Evolutionary conservation across 2,888 invertebrate genomes (phyloP).

Genomic region (Caenorhabditis virilis): DNA sequence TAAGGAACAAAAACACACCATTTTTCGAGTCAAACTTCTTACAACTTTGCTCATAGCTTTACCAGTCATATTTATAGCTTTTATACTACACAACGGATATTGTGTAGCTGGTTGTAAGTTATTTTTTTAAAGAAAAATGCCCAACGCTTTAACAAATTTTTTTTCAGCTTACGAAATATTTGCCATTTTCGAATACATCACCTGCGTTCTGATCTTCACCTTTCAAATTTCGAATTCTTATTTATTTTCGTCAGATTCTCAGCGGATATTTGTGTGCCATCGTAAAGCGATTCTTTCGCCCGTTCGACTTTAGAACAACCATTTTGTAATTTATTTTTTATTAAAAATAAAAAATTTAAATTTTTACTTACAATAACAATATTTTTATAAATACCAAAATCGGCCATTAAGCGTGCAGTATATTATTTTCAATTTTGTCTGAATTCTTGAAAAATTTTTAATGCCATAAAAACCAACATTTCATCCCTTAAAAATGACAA

Average conservation of each 20-base stretch:
- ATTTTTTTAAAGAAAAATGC: neutral
- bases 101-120: constrained; percentile 25
- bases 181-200: constrained; percentile 29
- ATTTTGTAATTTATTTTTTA: too few relatives aligned
- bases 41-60: constrained; percentile 15
- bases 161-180: constrained; percentile 37
- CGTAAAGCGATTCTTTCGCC: too few relatives aligned
- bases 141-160: neutral
- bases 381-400: too few relatives aligned
- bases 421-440: too few relatives aligned
- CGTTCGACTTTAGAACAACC: too few relatives aligned
- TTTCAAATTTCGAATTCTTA: constrained; percentile 12
- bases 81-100: constrained; percentile 30
- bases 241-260: neutral
- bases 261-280: too few relatives aligned
- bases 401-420: too few relatives aligned
- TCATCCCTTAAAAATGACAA: too few relatives aligned
- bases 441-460: too few relatives aligned
- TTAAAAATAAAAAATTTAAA: too few relatives aligned
- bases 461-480: too few relatives aligned
- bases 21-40: constrained; percentile 16
- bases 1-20: constrained; percentile 5
- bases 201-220: constrained; percentile 20
- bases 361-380: too few relatives aligned
- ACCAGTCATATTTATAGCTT: constrained; percentile 23